Conservation (phyloP, 2,888 invertebrate species). For the Syritta pipiens region DNA sequence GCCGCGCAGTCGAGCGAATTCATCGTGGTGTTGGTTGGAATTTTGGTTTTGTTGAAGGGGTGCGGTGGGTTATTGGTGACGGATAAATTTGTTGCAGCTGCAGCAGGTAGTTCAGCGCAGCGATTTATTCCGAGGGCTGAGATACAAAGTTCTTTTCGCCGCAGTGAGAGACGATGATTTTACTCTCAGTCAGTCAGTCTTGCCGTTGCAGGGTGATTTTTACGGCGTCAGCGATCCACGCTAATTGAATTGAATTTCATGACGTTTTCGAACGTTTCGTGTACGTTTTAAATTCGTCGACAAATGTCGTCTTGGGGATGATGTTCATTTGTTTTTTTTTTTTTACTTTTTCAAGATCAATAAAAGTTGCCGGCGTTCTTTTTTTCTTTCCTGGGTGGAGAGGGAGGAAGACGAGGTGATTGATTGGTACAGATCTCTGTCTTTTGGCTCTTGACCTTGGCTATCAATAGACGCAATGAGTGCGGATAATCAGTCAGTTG, state of each 20-base stretch:
- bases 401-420: too few relatives aligned
- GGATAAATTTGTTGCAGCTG: not conserved
- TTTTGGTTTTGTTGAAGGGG: not conserved
- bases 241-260: not conserved
- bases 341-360: too few relatives aligned
- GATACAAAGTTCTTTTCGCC: constrained; percentile 30
- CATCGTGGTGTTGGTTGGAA: not conserved
- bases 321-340: too few relatives aligned
- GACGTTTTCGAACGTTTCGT: not conserved
- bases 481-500: too few relatives aligned
- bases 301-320: not conserved
- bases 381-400: too few relatives aligned
- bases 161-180: not conserved
- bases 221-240: not conserved
- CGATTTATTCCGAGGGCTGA: not conserved
- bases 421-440: too few relatives aligned
- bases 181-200: constrained; percentile 1
- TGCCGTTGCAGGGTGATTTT: constrained; percentile 17
- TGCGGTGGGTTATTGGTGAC: not conserved
- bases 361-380: too few relatives aligned
- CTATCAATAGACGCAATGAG: too few relatives aligned
- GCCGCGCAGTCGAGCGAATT: not conserved
- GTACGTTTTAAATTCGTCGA: not conserved
- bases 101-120: constrained; percentile 20
- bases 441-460: too few relatives aligned